Evolutionary conservation across 37 sponge, comb jelly and placozoan species (phyloP), one percentile per base, ranked within the genome.

Genomic region (Lycopodina hypogea): DNA sequence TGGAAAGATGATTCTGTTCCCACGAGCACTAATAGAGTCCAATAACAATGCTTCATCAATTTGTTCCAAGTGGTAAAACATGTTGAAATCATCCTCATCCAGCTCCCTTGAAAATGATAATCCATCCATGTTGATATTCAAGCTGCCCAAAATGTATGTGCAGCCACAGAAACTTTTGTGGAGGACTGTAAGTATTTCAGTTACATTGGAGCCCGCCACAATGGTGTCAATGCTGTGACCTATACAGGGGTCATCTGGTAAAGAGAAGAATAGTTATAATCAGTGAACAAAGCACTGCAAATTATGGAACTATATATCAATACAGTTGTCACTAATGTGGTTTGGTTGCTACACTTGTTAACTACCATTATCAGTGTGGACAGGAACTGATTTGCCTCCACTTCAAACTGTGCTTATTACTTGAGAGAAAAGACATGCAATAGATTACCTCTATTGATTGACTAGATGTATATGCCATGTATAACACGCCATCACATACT

Each of bases 81-180:
- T 72, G 37, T 76, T 76, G 68, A 90, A 86, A 48, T 74, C 67
- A 15, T 76, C 83, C 66, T 84, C 80, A 21, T 57, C 45, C n/a
- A 89, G 64, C 1, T 62, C 14, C 33, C 53, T 30, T 15, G 51
- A 8, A 23, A 56, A 28, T 28, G 18, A 9, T 11, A 64, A 61
- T 56, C 22, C 0, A 7, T 18, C n/a, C 30, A 66, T 64, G 22
- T 70, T 37, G 55, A 90, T 82, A 12, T 35, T 32, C 26, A 90
- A 34, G 33, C 77, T 81, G 19, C 87, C 90, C 69, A 38, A 64
- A 33, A 90, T 52, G n/a, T 70, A 23, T 9, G 33, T 75, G 55
- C 90, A 90, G 18, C 90, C 90, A 78, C 90, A 90, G 64, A 82
- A 90, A 32, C 34, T 34, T 3, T 82, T 30, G 22, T 60, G 23